Percentiles rank a stretch among this genome's conserved stretches.
These are phyloP conservation scores for Petrocephalus microphthalmus DNA, from an alignment of 2,113 vertebrate genomes.

Conservation along the genomic window DNA sequence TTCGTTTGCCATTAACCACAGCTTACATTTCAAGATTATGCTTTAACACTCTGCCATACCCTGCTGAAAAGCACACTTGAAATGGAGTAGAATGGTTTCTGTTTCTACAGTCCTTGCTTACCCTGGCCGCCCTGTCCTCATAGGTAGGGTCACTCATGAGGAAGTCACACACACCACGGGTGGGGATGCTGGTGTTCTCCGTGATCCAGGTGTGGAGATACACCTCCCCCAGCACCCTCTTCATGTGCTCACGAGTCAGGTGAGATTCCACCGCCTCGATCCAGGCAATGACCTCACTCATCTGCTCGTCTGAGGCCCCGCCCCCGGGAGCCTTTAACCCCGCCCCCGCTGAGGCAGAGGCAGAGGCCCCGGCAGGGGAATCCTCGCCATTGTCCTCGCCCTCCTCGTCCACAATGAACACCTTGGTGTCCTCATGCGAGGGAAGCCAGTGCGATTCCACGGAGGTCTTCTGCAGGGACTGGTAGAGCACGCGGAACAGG, in stretches of 20 bases:
- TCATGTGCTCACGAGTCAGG: slow-evolving; percentile 84
- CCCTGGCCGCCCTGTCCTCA: slow-evolving; percentile 80
- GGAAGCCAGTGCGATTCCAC: slow-evolving; percentile 67
- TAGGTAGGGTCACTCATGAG: slow-evolving; percentile 69
- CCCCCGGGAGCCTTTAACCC: slow-evolving; percentile 43
- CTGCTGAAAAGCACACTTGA: neutral
- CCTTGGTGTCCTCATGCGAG: slow-evolving; percentile 54
- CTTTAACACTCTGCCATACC: neutral
- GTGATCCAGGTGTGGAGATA: slow-evolving; percentile 87
- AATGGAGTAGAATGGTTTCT: neutral
- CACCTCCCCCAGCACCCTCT: slow-evolving; percentile 85
- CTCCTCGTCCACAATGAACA: slow-evolving; percentile 57
- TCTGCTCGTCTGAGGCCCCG: slow-evolving; percentile 63
- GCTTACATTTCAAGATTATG: neutral
- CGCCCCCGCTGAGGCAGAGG: slow-evolving; percentile 47
- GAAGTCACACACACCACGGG: slow-evolving; percentile 84
- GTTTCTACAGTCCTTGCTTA: slow-evolving; percentile 46
- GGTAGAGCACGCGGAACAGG: slow-evolving; percentile 71
- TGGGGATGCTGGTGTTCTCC: slow-evolving; percentile 86
- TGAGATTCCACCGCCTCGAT: slow-evolving; percentile 79
- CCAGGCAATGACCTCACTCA: slow-evolving; percentile 69
- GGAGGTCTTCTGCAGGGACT: slow-evolving; percentile 71
- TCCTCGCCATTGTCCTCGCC: slow-evolving; percentile 35
- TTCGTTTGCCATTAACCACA: neutral
- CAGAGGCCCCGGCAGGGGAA: slow-evolving; percentile 43